A percentile compares a stretch with the other conserved stretches of the same genome.
These are phyloP conservation scores for Acronicta psi DNA, from an alignment of 2,888 invertebrate species.

Conservation along the genomic window DNA sequence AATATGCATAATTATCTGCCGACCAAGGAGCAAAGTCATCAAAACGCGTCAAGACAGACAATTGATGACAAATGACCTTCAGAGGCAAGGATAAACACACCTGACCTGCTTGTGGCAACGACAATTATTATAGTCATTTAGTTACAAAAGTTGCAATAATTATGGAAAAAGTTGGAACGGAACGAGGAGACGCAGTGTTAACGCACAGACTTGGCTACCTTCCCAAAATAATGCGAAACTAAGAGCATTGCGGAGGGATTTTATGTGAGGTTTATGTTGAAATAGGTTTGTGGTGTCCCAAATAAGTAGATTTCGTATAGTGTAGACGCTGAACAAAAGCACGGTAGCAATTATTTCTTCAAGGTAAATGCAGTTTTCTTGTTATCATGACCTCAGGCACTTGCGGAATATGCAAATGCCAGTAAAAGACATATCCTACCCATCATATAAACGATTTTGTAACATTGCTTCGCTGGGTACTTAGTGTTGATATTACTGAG, in stretches of 20 bases:
- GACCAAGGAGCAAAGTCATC: constrained; percentile 26
- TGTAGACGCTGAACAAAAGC: too few relatives aligned
- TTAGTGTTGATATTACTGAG: constrained; percentile 3
- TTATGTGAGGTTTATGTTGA: constrained; percentile 9
- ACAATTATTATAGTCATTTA: constrained; percentile 23
- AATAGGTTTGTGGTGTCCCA: not conserved
- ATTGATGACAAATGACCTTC: constrained; percentile 28
- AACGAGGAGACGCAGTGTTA: not conserved
- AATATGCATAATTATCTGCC: constrained; percentile 23
- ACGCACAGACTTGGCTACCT: constrained; percentile 11
- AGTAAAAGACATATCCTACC: not conserved
- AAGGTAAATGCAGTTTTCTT: constrained; percentile 1
- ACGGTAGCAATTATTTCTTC: not conserved
- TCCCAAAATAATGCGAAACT: constrained; percentile 14
- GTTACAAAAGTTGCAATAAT: constrained; percentile 7
- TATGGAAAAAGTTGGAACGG: constrained; percentile 1
- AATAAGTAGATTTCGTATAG: too few relatives aligned
- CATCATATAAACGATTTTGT: not conserved
- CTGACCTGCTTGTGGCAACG: constrained; percentile 10
- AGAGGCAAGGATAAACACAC: constrained; percentile 29
- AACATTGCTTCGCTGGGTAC: not conserved
- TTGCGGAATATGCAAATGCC: constrained; percentile 1
- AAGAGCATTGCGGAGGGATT: not conserved
- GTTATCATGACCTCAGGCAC: not conserved
- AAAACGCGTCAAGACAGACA: constrained; percentile 16